Base-by-base conservation (phyloP, 2,888 invertebrate species). In the Chaitophorus viminalis region DNA sequence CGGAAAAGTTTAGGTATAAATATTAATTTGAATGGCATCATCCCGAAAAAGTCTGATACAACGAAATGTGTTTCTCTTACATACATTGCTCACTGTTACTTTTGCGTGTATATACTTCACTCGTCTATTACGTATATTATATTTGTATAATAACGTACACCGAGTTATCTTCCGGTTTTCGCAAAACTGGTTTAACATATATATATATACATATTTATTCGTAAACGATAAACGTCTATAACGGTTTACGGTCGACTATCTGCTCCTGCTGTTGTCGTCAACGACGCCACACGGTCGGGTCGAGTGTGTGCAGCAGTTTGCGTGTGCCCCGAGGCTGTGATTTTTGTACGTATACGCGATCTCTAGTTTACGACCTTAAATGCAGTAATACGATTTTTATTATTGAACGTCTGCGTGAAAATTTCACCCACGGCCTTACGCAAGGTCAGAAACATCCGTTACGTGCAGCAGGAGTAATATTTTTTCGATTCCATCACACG, bases 371-470 rank as follows among this genome's bases (percentile, higher is more conserved):
- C 70, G 70, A 82, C 70, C 82, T 82, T 70, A 52, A 70, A 82
- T 21, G 82, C 46, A 46, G 25, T 82, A 70, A 82, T 70, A 70
- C 31, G 70, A 82, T 31, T 82, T 70, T 70, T 82, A 82, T 70
- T 70, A 82, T 82, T 70, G 46, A 31, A 31, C 68, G 81, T 6
- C 9, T 46, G 29, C 31, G 70, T 70, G 70, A 70, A 82, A 82
- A 82, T 82, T 82, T 82, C 82, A 82, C 82, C 82, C 70, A 82
- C 70, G 82, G 31, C 82, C 82, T 82, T 70, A 82, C 68, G 46
- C 82, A 82, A 82, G 82, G 82, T 82, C 82, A 82, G 18, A 82
- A 70, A 70, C 5, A 46, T 33, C 81, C 82, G 70, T 82, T 82
- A 82, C 46, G 4, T 25, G 31, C 29, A 39, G 31, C 29, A 39